phyloP scores from a whole-genome alignment of 2,113 vertebrate genomes.

The Glaucidium brasilianum region DNA sequence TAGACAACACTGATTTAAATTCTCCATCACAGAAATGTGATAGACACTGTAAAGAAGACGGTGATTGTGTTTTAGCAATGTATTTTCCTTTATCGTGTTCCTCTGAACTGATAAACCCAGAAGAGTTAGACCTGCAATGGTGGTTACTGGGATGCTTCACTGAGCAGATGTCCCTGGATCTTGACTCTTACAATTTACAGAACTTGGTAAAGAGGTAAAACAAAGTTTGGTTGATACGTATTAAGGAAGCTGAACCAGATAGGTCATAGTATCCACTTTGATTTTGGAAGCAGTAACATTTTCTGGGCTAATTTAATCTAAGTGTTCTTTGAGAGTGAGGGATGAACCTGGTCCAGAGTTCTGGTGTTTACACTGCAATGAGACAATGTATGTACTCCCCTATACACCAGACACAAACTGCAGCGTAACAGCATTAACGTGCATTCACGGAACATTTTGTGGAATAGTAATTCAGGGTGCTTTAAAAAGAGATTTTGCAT shows the following conservation, averaged over 20 bases:
- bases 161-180: background rate
- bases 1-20: background rate
- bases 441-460: background rate
- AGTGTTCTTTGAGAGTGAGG: background rate
- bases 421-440: rapidly evolving
- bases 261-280: too few relatives aligned
- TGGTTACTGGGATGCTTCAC: background rate
- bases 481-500: background rate
- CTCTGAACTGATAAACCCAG: background rate
- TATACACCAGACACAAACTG: background rate
- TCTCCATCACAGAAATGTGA: background rate
- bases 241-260: background rate
- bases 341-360: background rate
- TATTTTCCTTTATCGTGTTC: background rate
- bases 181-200: background rate
- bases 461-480: background rate
- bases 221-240: background rate
- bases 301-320: background rate
- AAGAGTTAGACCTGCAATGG: background rate
- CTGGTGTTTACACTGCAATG: background rate
- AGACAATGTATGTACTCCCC: rapidly evolving
- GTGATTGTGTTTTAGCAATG: background rate
- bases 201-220: background rate
- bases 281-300: background rate
- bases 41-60: background rate